These are phyloP conservation scores for Gallinago media DNA, from an alignment of 2,113 vertebrate genomes.

Conservation along the genomic window DNA sequence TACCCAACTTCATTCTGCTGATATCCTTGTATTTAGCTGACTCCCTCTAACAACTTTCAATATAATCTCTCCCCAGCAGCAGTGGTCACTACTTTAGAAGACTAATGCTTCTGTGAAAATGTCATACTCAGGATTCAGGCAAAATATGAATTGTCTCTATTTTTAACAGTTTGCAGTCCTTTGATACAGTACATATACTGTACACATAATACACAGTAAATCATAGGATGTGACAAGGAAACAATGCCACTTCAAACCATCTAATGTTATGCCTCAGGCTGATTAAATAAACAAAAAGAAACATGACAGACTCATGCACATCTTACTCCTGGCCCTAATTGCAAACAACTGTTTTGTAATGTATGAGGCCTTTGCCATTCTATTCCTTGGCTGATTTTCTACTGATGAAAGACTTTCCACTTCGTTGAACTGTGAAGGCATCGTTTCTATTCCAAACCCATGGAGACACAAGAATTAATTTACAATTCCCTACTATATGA, in stretches of 20 bases:
- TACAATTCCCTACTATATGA: conserved; percentile 24
- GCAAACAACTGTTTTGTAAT: conserved; percentile 60
- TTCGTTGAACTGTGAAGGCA: conserved; percentile 61
- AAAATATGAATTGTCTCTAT: background rate
- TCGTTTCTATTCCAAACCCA: conserved; percentile 6
- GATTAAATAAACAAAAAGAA: conserved; percentile 54
- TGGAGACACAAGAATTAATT: conserved; percentile 44
- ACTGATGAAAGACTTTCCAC: conserved; percentile 63
- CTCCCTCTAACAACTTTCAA: background rate
- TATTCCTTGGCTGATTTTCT: conserved; percentile 55
- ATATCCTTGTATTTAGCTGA: background rate
- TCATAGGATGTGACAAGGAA: conserved; percentile 3
- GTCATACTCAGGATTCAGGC: background rate
- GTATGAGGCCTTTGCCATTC: conserved; percentile 37
- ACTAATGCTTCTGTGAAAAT: background rate
- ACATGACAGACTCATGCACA: conserved; percentile 18
- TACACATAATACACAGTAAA: background rate
- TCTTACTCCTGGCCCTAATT: conserved; percentile 55
- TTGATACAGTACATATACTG: background rate
- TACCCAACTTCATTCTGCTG: background rate
- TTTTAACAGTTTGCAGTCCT: background rate
- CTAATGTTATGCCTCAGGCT: conserved; percentile 40
- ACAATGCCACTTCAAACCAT: conserved; percentile 3
- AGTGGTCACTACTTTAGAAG: background rate
- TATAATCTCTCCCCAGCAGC: background rate